Evolutionary conservation across 2,113 vertebrate genomes (phyloP).

Genomic region (Hippocampus comes): DNA sequence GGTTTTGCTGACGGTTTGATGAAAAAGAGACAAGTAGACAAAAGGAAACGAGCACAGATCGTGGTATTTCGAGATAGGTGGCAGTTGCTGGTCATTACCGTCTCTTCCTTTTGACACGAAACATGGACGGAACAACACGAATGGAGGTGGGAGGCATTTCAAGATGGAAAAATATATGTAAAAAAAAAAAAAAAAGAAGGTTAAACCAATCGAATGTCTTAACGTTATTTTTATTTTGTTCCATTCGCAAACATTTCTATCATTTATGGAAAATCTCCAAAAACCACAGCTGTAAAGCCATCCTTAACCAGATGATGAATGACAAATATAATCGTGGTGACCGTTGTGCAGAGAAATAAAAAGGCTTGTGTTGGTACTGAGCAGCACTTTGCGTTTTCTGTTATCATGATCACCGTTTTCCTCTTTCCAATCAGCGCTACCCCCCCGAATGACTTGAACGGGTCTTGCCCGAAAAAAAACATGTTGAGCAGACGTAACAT

Average conservation of each 20-base stretch:
- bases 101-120: slow-evolving; percentile 63
- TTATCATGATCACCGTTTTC: too few relatives aligned
- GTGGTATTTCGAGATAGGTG: slow-evolving; percentile 47
- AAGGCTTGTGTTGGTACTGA: too few relatives aligned
- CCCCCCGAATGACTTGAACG: slow-evolving; percentile 6
- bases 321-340: too few relatives aligned
- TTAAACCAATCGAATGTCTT: slow-evolving; percentile 46
- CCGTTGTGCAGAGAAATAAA: too few relatives aligned
- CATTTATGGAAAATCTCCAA: too few relatives aligned
- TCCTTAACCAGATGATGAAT: too few relatives aligned
- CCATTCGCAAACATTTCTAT: slow-evolving; percentile 21
- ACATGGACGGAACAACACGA: slow-evolving; percentile 71
- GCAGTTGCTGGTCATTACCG: slow-evolving; percentile 50
- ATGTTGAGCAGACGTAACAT: slow-evolving; percentile 23
- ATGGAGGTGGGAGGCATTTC: slow-evolving; percentile 67
- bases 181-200: slow-evolving; percentile 51
- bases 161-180: slow-evolving; percentile 50
- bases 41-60: slow-evolving; percentile 32
- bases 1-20: slow-evolving; percentile 70
- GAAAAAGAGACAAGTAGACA: slow-evolving; percentile 43
- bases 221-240: slow-evolving; percentile 16
- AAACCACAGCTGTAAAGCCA: too few relatives aligned
- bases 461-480: slow-evolving; percentile 1
- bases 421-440: too few relatives aligned
- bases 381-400: too few relatives aligned